phyloP scores from a whole-genome alignment of 2,113 vertebrate genomes.

The Anoura caudifer region DNA sequence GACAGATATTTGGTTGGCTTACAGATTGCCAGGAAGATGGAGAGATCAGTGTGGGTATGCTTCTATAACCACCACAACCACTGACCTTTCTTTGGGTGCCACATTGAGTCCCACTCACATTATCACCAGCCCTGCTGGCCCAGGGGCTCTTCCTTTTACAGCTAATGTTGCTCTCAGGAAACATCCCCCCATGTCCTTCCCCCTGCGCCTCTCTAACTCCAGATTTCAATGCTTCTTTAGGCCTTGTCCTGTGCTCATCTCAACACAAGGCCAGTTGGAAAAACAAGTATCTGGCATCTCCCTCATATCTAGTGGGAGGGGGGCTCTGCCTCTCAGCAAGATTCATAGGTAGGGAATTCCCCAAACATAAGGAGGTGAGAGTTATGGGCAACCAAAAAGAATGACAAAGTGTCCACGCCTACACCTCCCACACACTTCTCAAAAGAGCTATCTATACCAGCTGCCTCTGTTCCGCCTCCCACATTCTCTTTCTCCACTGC shows the following conservation, averaged over 20 bases:
- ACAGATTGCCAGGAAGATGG: background rate
- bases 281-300: background rate
- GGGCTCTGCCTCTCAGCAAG: background rate
- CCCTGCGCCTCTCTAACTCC: background rate
- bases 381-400: background rate
- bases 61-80: background rate
- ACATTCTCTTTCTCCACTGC: background rate
- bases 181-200: background rate
- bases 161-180: background rate
- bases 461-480: background rate
- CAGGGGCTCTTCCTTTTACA: background rate
- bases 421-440: background rate
- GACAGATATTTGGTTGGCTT: background rate
- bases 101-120: fast-evolving
- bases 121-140: background rate
- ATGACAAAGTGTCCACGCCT: background rate
- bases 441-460: background rate
- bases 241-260: background rate
- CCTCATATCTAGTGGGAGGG: background rate
- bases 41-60: background rate
- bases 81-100: background rate
- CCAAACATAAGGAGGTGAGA: background rate
- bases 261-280: background rate
- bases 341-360: background rate
- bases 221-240: background rate